phyloP scores from a whole-genome alignment of 2,113 vertebrate genomes.

The Malurus elegans region DNA sequence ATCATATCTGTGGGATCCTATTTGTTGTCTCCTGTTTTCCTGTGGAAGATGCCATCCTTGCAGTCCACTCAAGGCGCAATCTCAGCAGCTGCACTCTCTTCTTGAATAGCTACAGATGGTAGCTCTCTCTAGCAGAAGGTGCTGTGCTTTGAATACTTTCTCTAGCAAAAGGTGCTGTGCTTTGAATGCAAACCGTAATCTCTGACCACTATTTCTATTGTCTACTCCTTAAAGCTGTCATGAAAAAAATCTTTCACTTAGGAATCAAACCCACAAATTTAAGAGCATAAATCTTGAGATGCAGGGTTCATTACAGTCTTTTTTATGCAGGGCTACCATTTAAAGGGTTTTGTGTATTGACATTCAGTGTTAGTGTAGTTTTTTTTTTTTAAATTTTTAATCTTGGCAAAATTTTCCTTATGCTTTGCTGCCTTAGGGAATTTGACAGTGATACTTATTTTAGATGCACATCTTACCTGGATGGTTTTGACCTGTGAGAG shows the following conservation, averaged over 20 bases:
- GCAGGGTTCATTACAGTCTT: neutral
- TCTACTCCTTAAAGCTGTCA: neutral
- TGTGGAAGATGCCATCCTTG: neutral
- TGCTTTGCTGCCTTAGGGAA: neutral
- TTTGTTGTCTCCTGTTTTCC: neutral
- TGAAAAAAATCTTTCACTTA: neutral
- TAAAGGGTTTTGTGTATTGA: neutral
- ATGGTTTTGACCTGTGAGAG: neutral
- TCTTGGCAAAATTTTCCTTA: neutral
- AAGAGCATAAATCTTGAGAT: neutral
- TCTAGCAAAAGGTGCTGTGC: neutral
- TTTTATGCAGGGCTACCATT: neutral
- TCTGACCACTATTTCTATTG: neutral
- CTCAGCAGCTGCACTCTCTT: neutral
- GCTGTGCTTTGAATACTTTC: neutral
- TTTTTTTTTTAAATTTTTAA: neutral
- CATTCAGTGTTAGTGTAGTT: neutral
- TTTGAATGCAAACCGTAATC: neutral
- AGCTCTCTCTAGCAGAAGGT: neutral
- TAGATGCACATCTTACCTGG: neutral
- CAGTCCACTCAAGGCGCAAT: fast-evolving
- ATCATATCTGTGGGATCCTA: neutral
- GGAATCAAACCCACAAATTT: neutral
- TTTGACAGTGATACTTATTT: neutral
- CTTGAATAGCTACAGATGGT: neutral